These are phyloP conservation scores for Drosophila nebulosa DNA, from an alignment of 1,140 invertebrate genomes.

Conservation along the genomic window DNA sequence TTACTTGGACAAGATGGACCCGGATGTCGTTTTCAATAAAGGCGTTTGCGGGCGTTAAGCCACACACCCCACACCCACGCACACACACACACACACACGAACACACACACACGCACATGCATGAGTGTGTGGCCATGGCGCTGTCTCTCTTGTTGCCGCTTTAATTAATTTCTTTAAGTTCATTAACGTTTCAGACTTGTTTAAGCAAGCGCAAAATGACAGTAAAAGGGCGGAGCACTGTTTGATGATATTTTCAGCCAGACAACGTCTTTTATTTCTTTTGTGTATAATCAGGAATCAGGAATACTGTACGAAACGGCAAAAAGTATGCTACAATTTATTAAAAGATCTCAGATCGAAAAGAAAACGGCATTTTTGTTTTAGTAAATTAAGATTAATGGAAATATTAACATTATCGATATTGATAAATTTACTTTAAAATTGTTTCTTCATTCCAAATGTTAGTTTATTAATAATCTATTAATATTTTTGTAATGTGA, in stretches of 20 bases:
- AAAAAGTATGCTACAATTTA: background rate
- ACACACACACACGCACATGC: constrained; percentile 3
- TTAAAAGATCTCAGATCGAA: background rate
- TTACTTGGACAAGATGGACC: constrained; percentile 35
- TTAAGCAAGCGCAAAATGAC: constrained; percentile 42
- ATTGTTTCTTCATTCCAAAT: no score
- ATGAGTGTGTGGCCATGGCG: background rate
- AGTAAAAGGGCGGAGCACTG: constrained; percentile 48
- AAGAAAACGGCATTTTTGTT: no score
- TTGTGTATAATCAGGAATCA: background rate
- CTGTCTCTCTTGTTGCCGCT: constrained; percentile 36
- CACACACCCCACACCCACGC: constrained; percentile 14
- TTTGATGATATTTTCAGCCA: constrained; percentile 63
- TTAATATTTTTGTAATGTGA: no score
- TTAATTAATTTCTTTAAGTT: constrained; percentile 79
- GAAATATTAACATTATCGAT: no score
- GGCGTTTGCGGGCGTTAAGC: constrained; percentile 59
- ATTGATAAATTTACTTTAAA: no score
- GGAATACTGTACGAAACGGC: background rate
- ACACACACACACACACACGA: constrained; percentile 7
- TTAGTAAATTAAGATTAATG: no score
- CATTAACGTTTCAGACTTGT: constrained; percentile 73
- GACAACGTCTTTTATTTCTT: constrained; percentile 30
- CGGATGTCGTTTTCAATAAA: constrained; percentile 76
- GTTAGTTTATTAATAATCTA: no score